These are phyloP conservation scores for Chlorops oryzae DNA, from an alignment of 1,140 invertebrate species.

Conservation along the genomic window DNA sequence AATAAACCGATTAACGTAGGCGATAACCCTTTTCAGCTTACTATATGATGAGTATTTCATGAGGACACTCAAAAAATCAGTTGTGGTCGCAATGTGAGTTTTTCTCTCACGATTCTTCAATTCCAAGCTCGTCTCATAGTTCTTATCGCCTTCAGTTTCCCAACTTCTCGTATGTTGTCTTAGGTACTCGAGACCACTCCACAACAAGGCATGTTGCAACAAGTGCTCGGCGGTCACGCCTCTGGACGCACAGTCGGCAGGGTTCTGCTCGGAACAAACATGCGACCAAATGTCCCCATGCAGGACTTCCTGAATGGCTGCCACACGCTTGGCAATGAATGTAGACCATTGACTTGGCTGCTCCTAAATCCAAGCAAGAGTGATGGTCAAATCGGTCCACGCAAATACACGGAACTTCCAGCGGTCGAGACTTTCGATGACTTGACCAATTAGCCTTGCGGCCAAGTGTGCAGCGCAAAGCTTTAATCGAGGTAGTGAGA, in stretches of 20 bases:
- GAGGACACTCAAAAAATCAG: too few relatives aligned
- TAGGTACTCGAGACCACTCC: slow-evolving; percentile 8
- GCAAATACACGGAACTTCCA: background rate
- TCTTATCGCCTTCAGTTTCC: too few relatives aligned
- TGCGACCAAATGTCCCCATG: background rate
- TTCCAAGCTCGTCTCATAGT: too few relatives aligned
- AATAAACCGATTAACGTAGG: too few relatives aligned
- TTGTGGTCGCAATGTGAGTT: too few relatives aligned
- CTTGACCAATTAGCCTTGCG: background rate
- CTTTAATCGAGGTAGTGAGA: slow-evolving; percentile 18
- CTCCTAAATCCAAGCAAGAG: slow-evolving; percentile 33
- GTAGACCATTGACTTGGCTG: slow-evolving; percentile 11
- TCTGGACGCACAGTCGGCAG: slow-evolving; percentile 7
- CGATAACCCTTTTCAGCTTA: too few relatives aligned
- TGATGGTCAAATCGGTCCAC: slow-evolving; percentile 35
- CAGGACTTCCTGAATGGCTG: slow-evolving; percentile 2
- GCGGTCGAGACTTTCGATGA: background rate
- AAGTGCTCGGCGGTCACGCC: slow-evolving; percentile 1
- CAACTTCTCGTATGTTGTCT: too few relatives aligned
- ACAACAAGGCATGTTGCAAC: slow-evolving; percentile 5
- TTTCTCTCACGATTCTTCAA: too few relatives aligned
- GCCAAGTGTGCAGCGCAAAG: slow-evolving; percentile 15
- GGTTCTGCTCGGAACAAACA: slow-evolving; percentile 7
- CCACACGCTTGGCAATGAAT: slow-evolving; percentile 1
- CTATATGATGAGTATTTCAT: too few relatives aligned